These are phyloP conservation scores for Numida meleagris DNA, from an alignment of 2,113 vertebrate species.

Conservation along the genomic window DNA sequence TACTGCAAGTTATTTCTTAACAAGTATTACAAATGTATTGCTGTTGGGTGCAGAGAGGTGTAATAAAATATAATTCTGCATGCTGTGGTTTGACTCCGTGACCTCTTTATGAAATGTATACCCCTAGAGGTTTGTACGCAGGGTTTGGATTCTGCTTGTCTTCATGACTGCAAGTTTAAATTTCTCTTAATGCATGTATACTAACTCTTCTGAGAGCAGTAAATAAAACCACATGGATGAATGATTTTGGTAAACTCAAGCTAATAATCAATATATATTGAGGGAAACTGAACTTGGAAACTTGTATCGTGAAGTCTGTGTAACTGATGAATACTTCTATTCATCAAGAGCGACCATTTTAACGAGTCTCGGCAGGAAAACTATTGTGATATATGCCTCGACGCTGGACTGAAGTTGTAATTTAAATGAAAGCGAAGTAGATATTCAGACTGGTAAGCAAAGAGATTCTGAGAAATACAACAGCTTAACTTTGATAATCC, in stretches of 20 bases:
- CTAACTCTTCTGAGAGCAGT: background rate
- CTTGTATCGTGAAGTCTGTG: background rate
- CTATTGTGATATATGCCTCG: slow-evolving; percentile 43
- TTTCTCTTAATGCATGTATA: background rate
- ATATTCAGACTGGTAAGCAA: background rate
- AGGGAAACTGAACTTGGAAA: slow-evolving; percentile 4
- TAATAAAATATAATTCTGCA: background rate
- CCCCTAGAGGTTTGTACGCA: background rate
- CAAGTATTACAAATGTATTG: background rate
- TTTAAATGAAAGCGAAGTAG: slow-evolving; percentile 3
- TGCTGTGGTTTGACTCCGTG: slow-evolving; percentile 12
- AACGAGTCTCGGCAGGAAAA: slow-evolving; percentile 34
- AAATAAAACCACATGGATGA: slow-evolving; percentile 20
- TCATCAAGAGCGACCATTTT: slow-evolving; percentile 56
- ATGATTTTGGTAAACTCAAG: background rate
- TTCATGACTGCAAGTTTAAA: slow-evolving; percentile 12
- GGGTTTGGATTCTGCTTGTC: slow-evolving; percentile 13
- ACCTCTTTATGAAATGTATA: slow-evolving; percentile 32
- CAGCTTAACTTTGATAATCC: background rate
- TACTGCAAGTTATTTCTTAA: background rate
- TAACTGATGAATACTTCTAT: slow-evolving; percentile 48
- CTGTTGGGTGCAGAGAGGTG: background rate
- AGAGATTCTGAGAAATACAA: background rate
- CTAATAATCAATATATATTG: slow-evolving; percentile 25
- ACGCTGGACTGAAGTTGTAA: background rate